Percentiles rank a stretch among this genome's conserved stretches.
These are phyloP conservation scores for Heterotilapia buettikoferi DNA, from an alignment of 2,113 vertebrate genomes.

Conservation along the genomic window DNA sequence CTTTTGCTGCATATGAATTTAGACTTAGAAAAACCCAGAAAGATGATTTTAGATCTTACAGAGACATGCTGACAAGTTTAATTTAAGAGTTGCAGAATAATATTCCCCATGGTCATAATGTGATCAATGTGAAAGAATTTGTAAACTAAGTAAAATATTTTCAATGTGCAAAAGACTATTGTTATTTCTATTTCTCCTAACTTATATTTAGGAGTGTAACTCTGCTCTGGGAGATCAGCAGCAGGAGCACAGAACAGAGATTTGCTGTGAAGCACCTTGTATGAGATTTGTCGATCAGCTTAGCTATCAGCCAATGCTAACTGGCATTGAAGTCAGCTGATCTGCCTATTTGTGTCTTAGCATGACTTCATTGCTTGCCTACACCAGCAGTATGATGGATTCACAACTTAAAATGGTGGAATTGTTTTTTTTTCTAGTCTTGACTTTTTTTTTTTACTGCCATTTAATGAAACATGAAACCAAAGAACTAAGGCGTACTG, in stretches of 20 bases:
- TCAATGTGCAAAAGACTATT: background rate
- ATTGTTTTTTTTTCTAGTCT: background rate
- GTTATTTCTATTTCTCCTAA: background rate
- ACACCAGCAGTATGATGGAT: background rate
- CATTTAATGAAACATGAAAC: background rate
- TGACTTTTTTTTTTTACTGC: background rate
- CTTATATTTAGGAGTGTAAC: background rate
- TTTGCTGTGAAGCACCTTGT: background rate
- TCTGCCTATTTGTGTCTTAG: background rate
- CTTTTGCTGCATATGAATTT: background rate
- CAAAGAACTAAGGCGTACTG: background rate
- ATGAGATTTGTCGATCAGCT: background rate
- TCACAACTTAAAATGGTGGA: background rate
- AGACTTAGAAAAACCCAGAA: background rate
- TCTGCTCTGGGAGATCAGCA: background rate
- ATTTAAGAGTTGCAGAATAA: background rate
- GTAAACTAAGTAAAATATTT: background rate
- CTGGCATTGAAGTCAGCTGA: background rate
- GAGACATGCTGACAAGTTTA: background rate
- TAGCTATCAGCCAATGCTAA: background rate
- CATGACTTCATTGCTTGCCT: background rate
- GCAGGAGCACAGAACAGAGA: background rate
- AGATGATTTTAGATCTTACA: background rate
- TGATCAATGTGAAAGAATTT: background rate
- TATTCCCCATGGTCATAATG: background rate